Base-by-base conservation (phyloP, 2,113 vertebrate species). In the Gopherus evgoodei region DNA sequence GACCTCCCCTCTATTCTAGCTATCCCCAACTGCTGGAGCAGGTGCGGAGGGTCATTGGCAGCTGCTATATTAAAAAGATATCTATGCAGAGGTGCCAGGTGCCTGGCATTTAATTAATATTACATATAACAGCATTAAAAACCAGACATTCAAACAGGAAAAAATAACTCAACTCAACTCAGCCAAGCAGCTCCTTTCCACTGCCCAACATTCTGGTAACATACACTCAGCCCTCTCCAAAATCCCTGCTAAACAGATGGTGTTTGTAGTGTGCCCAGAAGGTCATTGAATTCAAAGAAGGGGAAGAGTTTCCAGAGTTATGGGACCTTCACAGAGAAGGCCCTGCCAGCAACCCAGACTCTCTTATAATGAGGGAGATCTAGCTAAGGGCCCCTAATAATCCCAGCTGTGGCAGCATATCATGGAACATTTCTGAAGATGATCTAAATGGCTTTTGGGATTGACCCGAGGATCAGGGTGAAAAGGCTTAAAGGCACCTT, bases 401-500 rank as follows among this genome's bases (percentile, higher is more conserved):
- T 87, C 94, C 38, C 82, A 17, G 62, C 0, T 29, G 90, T 65
- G 95, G 89, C 96, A 95, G 62, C 89, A 90, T 90, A 93, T 92
- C 95, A 95, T 88, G 0, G 13, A 86, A 96, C 13, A 81, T 53
- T 91, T 42, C 1, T 72, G 90, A 96, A 49, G 38, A 96, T 93
- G 83, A 95, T 94, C 95, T 94, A 29, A 97, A 90, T n/a, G 92
- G 31, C 89, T 95, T 56, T 65, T 95, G 96, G 94, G 93, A 19
- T 85, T 13, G 16, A 42, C 81, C 96, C 96, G 96, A 87, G 92
- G 57, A 94, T 29, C 79, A 83, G 79, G 24, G 92, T 94, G 92
- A 88, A 95, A 94, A 95, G 93, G 94, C 94, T 97, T 95, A 94
- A 88, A 97, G 95, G 94, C 90, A 97, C 96, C 96, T 97, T 94